A percentile compares a stretch with the other conserved stretches of the same genome.
phyloP scores from a whole-genome alignment of 1,140 invertebrate genomes.

The Meteorus sp. region DNA sequence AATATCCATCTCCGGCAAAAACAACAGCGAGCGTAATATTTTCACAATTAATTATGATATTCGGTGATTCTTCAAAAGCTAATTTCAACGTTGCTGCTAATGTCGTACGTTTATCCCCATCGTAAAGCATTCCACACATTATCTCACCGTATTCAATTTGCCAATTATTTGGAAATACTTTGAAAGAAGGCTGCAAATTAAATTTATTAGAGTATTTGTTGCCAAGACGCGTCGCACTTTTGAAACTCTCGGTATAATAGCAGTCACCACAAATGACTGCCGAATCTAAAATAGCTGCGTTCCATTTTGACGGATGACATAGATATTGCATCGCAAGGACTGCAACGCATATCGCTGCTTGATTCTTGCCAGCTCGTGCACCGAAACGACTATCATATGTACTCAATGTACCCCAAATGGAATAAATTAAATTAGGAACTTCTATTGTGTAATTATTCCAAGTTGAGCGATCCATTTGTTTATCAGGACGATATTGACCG shows the following conservation, averaged over 20 bases:
- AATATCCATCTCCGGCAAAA: constrained; percentile 38
- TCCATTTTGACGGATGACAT: constrained; percentile 49
- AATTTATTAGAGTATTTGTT: constrained; percentile 39
- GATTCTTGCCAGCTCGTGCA: constrained; percentile 43
- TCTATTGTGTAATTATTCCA: constrained; percentile 52
- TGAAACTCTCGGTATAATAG: constrained; percentile 48
- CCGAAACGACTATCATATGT: constrained; percentile 44
- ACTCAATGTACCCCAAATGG: constrained; percentile 51
- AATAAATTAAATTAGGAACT: constrained; percentile 47
- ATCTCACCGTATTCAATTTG: constrained; percentile 37
- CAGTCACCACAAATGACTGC: constrained; percentile 48
- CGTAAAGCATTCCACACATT: constrained; percentile 46
- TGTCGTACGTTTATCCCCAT: constrained; percentile 23
- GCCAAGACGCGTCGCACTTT: constrained; percentile 18
- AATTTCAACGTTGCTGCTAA: constrained; percentile 30
- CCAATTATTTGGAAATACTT: constrained; percentile 47
- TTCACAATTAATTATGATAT: constrained; percentile 44
- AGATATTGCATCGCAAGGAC: constrained; percentile 44
- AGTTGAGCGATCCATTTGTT: constrained; percentile 26
- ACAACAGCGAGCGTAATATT: constrained; percentile 38
- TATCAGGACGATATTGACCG: neutral
- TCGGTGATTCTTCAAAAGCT: constrained; percentile 30
- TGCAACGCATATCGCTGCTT: constrained; percentile 45
- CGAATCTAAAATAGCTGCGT: constrained; percentile 45
- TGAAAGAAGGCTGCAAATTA: constrained; percentile 40